Evolutionary conservation across 2,113 vertebrate genomes (phyloP).

Genomic region (Melanostigma gelatinosum): DNA sequence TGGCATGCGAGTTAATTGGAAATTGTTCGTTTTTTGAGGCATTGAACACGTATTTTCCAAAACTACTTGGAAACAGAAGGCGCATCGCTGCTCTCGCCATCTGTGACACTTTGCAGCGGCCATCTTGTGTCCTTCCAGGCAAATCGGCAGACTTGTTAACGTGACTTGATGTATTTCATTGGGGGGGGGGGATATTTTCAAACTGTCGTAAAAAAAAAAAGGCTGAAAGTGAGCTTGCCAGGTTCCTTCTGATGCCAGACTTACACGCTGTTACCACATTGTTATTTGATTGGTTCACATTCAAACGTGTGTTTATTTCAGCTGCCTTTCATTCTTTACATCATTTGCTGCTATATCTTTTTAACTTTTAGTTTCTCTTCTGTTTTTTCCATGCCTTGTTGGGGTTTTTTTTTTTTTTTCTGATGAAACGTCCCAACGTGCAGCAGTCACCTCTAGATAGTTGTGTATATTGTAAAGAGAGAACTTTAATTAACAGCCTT

Average conservation of each 20-base stretch:
- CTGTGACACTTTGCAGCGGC: slow-evolving; percentile 3
- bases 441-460: slow-evolving; percentile 31
- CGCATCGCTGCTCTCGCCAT: slow-evolving; percentile 11
- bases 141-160: slow-evolving; percentile 17
- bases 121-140: slow-evolving; percentile 36
- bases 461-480: slow-evolving; percentile 60
- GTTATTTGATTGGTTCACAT: slow-evolving; percentile 56
- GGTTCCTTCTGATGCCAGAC: slow-evolving; percentile 48
- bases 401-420: slow-evolving; percentile 33
- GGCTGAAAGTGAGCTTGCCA: slow-evolving; percentile 18
- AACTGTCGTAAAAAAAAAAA: background rate
- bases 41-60: slow-evolving; percentile 26
- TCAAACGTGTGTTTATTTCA: slow-evolving; percentile 56
- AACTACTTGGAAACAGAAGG: slow-evolving; percentile 24
- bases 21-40: slow-evolving; percentile 28
- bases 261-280: slow-evolving; percentile 61
- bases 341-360: slow-evolving; percentile 77
- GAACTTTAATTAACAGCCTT: slow-evolving; percentile 36
- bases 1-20: slow-evolving; percentile 31
- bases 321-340: slow-evolving; percentile 73
- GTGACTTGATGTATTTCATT: slow-evolving; percentile 32
- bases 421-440: slow-evolving; percentile 46
- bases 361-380: slow-evolving; percentile 13
- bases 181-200: background rate
- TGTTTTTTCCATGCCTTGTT: slow-evolving; percentile 18